Conservation (phyloP, 35 echinoderm and acorn worm species). For the Apostichopus californicus region DNA sequence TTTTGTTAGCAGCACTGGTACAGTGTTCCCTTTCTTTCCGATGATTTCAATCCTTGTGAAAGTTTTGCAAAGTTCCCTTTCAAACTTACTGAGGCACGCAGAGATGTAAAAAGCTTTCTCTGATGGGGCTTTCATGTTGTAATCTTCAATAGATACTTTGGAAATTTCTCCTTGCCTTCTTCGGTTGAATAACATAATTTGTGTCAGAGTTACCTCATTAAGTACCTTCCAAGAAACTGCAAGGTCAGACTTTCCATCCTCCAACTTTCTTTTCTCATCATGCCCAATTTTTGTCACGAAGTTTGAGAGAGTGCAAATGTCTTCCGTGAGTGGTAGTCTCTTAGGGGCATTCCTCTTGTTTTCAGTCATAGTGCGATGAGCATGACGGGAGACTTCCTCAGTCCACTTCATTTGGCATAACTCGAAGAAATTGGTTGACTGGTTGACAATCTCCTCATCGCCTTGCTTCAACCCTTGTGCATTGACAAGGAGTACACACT, state of each 20-base stretch:
- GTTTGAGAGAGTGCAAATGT: constrained; percentile 39
- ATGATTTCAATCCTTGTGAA: constrained; percentile 64
- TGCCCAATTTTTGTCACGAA: constrained; percentile 20
- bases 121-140: constrained; percentile 39
- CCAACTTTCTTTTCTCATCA: not conserved
- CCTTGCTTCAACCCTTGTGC: constrained; percentile 49
- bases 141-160: constrained; percentile 49
- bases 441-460: constrained; percentile 16
- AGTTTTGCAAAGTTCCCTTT: constrained; percentile 56
- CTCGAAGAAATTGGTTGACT: constrained; percentile 41
- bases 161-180: constrained; percentile 73
- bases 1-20: constrained; percentile 64
- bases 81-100: constrained; percentile 51
- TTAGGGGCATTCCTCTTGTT: constrained; percentile 37
- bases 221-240: not conserved
- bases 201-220: constrained; percentile 56
- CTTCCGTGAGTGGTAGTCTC: constrained; percentile 28
- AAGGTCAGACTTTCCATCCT: not conserved
- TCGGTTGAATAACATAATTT: constrained; percentile 66
- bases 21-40: constrained; percentile 65
- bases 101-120: constrained; percentile 9
- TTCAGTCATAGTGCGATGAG: constrained; percentile 32
- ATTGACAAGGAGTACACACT: constrained; percentile 63
- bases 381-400: constrained; percentile 57
- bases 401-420: constrained; percentile 59